Evolutionary conservation across 2,797 vertebrate genomes (phyloP).

Genomic region (Limosa lapponica): DNA sequence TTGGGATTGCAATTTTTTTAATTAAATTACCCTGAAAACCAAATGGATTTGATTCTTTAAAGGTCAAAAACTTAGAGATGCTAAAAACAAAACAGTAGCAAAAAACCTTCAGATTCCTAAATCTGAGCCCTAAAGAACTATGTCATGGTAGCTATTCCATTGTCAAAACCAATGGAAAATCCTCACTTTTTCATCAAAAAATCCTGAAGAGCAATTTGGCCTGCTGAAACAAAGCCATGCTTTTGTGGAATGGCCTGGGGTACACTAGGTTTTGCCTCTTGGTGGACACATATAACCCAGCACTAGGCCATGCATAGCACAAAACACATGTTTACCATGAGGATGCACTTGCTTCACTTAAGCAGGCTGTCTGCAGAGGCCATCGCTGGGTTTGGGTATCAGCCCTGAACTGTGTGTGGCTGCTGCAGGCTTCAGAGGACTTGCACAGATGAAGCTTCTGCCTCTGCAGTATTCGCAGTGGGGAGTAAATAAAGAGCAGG

Average conservation of each 20-base stretch:
- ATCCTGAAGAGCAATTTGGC: background rate
- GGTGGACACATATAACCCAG: background rate
- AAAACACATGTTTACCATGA: background rate
- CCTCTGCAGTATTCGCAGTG: background rate
- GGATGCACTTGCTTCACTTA: background rate
- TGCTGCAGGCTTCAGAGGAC: background rate
- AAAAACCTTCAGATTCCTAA: background rate
- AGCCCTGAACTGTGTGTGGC: background rate
- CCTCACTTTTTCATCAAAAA: background rate
- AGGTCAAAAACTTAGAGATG: background rate
- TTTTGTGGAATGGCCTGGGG: background rate
- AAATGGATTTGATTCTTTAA: background rate
- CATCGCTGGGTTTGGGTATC: background rate
- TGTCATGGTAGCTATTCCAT: accelerated
- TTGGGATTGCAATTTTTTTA: background rate
- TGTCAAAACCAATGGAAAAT: background rate
- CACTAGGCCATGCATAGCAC: background rate
- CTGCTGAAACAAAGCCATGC: background rate
- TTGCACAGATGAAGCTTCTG: background rate
- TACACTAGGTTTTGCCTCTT: background rate
- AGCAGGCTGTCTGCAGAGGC: background rate
- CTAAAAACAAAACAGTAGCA: background rate
- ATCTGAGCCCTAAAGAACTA: background rate
- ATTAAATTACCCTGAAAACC: background rate
- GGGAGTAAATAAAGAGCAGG: background rate